Conservation (phyloP, 2,888 invertebrate species). For the Entomobrya proxima region DNA sequence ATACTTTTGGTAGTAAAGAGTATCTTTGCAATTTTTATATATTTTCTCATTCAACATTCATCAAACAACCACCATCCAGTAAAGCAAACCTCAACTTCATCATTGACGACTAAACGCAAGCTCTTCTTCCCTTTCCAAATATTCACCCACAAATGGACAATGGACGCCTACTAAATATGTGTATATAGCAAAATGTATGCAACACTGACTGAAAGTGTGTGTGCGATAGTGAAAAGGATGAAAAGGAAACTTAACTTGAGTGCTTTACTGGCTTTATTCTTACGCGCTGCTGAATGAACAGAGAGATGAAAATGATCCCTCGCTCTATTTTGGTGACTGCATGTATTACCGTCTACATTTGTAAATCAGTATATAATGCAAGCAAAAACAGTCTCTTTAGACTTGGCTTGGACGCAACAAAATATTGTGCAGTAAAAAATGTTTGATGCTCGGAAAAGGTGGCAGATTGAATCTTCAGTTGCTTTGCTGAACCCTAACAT, state of each 20-base stretch:
- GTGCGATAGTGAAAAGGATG: neutral
- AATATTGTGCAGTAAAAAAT: neutral
- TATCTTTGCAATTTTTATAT: too few relatives aligned
- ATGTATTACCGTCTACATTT: neutral
- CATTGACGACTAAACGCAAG: too few relatives aligned
- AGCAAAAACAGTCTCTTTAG: neutral
- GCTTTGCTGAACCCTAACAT: conserved; percentile 55
- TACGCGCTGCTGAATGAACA: neutral
- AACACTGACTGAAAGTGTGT: neutral
- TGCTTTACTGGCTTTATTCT: too few relatives aligned
- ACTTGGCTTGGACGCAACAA: conserved; percentile 20
- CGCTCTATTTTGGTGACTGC: neutral
- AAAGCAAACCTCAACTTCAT: too few relatives aligned
- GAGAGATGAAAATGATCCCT: conserved; percentile 25
- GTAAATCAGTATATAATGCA: neutral
- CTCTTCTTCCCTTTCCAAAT: too few relatives aligned
- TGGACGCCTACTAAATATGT: neutral
- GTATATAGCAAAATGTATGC: neutral
- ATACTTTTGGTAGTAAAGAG: too few relatives aligned
- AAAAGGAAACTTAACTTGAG: too few relatives aligned
- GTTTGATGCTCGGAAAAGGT: conserved; percentile 62
- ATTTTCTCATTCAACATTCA: too few relatives aligned
- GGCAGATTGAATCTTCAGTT: conserved; percentile 58
- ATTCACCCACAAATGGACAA: neutral
- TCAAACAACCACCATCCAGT: too few relatives aligned